Evolutionary conservation across 2,888 invertebrate species (phyloP).

Genomic region (Zygaena filipendulae): DNA sequence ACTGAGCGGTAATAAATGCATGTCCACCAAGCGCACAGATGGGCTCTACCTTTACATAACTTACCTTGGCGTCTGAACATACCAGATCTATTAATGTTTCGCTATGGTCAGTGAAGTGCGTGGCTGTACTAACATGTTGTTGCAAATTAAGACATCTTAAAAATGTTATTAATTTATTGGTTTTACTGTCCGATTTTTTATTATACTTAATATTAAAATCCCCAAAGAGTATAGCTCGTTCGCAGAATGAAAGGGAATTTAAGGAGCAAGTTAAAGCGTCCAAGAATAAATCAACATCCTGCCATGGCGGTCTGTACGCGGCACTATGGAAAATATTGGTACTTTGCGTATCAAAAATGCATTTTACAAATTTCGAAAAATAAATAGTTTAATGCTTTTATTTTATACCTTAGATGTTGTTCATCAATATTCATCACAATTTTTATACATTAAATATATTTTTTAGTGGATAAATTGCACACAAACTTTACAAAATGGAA

Average conservation of each 20-base stretch:
- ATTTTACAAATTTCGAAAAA: no score
- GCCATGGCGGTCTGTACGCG: neutral
- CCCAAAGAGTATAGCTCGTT: conserved; percentile 5
- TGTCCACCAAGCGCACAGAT: conserved; percentile 3
- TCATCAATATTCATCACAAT: no score
- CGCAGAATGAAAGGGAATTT: neutral
- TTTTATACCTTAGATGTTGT: no score
- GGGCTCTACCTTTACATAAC: conserved; percentile 1
- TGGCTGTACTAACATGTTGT: conserved; percentile 4
- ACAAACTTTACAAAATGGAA: no score
- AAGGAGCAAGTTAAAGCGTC: neutral
- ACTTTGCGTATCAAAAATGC: no score
- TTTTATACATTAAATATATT: no score
- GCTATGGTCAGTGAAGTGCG: conserved; percentile 3
- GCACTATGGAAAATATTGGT: no score
- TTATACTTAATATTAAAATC: conserved; percentile 12
- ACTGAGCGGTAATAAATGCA: conserved; percentile 3
- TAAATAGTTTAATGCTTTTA: no score
- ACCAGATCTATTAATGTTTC: conserved; percentile 7
- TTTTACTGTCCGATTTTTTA: neutral
- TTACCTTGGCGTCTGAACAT: neutral
- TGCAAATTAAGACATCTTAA: conserved; percentile 1
- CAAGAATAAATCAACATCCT: neutral
- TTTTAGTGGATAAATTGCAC: no score
- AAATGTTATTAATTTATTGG: conserved; percentile 1